phyloP scores from a whole-genome alignment of 2,888 invertebrate species.

The Panopea generosa region DNA sequence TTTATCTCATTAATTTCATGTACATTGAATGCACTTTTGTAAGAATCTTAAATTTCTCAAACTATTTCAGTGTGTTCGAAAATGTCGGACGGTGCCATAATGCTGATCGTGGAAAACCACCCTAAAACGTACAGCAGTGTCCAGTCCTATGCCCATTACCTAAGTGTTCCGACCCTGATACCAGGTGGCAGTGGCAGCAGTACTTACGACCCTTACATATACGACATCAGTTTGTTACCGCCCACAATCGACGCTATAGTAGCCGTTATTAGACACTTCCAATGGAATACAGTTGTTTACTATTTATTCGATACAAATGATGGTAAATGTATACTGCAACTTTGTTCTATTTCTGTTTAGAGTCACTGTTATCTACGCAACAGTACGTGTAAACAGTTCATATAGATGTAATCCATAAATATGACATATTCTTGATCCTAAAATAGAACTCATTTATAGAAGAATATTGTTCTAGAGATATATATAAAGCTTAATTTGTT shows the following conservation, averaged over 20 bases:
- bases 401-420: no score
- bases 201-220: conserved; percentile 68
- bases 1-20: no score
- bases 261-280: conserved; percentile 96
- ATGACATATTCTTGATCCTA: no score
- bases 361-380: no score
- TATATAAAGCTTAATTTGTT: no score
- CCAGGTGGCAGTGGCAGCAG: conserved; percentile 73
- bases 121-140: conserved; percentile 76
- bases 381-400: no score
- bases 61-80: conserved; percentile 76
- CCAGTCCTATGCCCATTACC: conserved; percentile 78
- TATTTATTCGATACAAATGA: conserved; percentile 96
- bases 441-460: no score
- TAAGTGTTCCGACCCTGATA: conserved; percentile 80
- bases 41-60: neutral
- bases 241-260: conserved; percentile 98
- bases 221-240: conserved; percentile 90
- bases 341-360: conserved; percentile 3
- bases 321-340: conserved; percentile 88
- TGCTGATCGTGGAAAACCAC: conserved; percentile 76
- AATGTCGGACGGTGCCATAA: conserved; percentile 75
- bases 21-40: no score
- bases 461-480: no score
- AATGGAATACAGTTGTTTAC: conserved; percentile 93